Conservation (phyloP, 2,797 vertebrate species). For the Pseudomugil gertrudae region DNA sequence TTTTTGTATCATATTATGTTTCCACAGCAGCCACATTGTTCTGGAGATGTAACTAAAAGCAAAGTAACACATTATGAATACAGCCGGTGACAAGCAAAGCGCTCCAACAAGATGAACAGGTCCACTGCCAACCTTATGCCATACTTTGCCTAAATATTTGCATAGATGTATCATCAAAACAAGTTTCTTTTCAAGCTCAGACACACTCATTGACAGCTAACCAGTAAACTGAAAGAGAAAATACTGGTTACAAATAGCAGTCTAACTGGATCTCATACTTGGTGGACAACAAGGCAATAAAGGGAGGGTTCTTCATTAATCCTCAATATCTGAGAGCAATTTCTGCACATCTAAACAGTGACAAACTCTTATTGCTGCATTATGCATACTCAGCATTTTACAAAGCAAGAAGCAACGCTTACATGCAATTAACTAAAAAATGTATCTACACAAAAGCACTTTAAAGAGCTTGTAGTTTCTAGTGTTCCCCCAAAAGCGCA, state of each 20-base stretch:
- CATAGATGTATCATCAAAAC: constrained; percentile 11
- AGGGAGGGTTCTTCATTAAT: constrained; percentile 61
- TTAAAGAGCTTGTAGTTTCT: background rate
- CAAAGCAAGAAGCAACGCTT: background rate
- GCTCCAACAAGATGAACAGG: constrained; percentile 7
- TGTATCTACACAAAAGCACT: background rate
- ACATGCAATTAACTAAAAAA: background rate
- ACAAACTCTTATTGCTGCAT: background rate
- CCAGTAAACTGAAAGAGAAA: constrained; percentile 13
- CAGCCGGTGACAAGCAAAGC: constrained; percentile 7
- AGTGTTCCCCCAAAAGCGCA: background rate
- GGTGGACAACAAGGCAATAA: too few species aligned
- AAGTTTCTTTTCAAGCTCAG: background rate
- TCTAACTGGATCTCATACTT: constrained; percentile 8
- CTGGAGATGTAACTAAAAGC: background rate
- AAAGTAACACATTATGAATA: constrained; percentile 10
- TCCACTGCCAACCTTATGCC: constrained; percentile 12
- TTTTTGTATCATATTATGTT: background rate
- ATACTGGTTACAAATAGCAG: constrained; percentile 41
- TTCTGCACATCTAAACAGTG: constrained; percentile 32
- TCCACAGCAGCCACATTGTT: background rate
- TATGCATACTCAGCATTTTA: too few species aligned
- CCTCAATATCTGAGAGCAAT: constrained; percentile 36
- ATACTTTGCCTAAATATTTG: constrained; percentile 11
- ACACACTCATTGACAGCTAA: constrained; percentile 12